Base-by-base conservation (phyloP, 2,888 invertebrate genomes). In the Globia sparganii region DNA sequence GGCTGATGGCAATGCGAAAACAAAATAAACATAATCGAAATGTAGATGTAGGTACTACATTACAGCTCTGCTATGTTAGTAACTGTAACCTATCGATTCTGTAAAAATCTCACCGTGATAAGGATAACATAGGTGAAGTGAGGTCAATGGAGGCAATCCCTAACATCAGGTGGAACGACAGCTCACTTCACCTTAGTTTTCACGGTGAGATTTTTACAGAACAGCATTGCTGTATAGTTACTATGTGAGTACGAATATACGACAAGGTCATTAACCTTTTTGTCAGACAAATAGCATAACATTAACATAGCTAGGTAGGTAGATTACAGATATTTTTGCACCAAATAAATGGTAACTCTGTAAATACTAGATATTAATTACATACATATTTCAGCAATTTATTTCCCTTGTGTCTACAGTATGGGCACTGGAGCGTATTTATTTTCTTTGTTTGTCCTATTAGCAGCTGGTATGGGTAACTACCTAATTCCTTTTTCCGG, bases 231-330 rank as follows among this genome's bases (percentile, higher is more conserved):
- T 58, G 28, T 46, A 11, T 56, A 77, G 11, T 8, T 21, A 46
- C 8, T 49, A 59, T 28, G 28, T 31, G 28, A 43, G 15, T 53
- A 43, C 49, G 5, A 72, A 59, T 31, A 31, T 37, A 72, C 13
- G 25, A 72, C 53, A 58, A 43, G 34, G 46, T 79, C 56, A 74
- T 62, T 73, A 15, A 25, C 64, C 58, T 81, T 68, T 37, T 64
- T 34, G 28, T 34, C 15, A 58, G 34, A 72, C 37, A 71, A 59
- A 43, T 15, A 15, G 21, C 40, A n/a, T 37, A n/a, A 18, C 43
- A 58, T 58, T 15, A 9, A 21, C 59, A 34, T 31, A 28, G 9
- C 31, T n/a, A 25, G 18, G 9, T 34, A 43, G 4, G 1, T 37
- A 64, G 11, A 28, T 62, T 31, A 43, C 61, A 43, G 11, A 59